Percentiles rank a stretch among this genome's conserved stretches.
Conservation (phyloP, 2,797 vertebrate species). For the Thripadectes ignobilis region DNA sequence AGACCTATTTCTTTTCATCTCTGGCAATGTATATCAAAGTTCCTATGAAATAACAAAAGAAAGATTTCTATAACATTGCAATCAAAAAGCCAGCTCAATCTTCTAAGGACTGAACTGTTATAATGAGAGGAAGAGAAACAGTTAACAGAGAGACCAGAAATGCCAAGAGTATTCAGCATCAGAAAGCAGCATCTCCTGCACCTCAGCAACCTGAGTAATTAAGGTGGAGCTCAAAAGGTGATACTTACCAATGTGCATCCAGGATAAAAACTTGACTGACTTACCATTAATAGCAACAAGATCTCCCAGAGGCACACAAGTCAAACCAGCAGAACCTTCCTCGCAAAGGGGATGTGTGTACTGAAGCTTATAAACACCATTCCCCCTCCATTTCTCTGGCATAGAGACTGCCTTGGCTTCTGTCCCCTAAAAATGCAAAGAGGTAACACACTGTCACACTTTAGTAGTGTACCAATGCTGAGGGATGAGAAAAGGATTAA, state of each 20-base stretch:
- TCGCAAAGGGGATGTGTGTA: conserved; percentile 89
- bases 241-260: neutral
- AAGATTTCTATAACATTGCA: neutral
- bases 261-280: neutral
- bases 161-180: neutral
- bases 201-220: neutral
- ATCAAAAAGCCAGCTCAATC: neutral
- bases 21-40: neutral
- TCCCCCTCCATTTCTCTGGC: conserved; percentile 86
- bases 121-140: neutral
- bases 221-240: neutral
- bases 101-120: neutral
- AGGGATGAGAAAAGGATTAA: neutral
- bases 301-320: conserved; percentile 85
- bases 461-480: neutral
- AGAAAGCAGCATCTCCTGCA: neutral
- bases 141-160: neutral
- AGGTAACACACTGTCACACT: neutral
- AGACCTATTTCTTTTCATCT: neutral
- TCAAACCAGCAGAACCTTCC: conserved; percentile 79
- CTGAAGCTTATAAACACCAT: conserved; percentile 84
- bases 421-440: conserved; percentile 71
- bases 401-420: conserved; percentile 80
- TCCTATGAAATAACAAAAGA: neutral
- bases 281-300: conserved; percentile 87